Percentiles rank a stretch among this genome's conserved stretches.
Evolutionary conservation across 1,140 invertebrate genomes (phyloP).

Genomic region (Saxidomus purpurata): DNA sequence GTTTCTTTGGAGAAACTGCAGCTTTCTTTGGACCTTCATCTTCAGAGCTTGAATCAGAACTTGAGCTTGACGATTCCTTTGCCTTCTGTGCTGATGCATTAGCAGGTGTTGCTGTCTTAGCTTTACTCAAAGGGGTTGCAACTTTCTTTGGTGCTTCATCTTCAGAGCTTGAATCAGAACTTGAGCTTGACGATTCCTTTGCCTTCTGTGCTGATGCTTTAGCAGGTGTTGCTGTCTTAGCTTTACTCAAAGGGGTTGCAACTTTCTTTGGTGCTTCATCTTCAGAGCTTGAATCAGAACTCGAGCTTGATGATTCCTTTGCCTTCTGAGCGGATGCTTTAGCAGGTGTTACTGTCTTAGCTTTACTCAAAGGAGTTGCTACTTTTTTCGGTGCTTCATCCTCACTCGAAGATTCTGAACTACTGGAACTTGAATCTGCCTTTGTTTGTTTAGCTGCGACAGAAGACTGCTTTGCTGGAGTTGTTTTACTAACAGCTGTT

Average conservation of each 20-base stretch:
- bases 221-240: not conserved
- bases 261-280: constrained; percentile 57
- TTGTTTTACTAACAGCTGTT: constrained; percentile 32
- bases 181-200: constrained; percentile 2
- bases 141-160: constrained; percentile 52
- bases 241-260: not conserved
- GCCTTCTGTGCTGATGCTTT: not conserved
- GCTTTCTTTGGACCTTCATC: constrained; percentile 50
- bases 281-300: constrained; percentile 68
- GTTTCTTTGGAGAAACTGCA: constrained; percentile 45
- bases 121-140: not conserved
- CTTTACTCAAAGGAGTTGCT: not conserved
- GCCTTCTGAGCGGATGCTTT: not conserved
- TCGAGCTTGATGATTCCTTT: not conserved
- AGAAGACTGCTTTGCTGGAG: constrained; percentile 29
- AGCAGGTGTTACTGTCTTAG: constrained; percentile 33
- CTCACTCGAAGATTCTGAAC: not conserved
- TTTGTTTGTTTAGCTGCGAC: not conserved
- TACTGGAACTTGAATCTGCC: not conserved
- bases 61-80: constrained; percentile 2
- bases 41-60: constrained; percentile 59
- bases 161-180: constrained; percentile 59
- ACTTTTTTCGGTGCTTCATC: constrained; percentile 41
- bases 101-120: not conserved
- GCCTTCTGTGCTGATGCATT: not conserved